phyloP scores from a whole-genome alignment of 2,113 vertebrate genomes.

The Microtus montanus region DNA sequence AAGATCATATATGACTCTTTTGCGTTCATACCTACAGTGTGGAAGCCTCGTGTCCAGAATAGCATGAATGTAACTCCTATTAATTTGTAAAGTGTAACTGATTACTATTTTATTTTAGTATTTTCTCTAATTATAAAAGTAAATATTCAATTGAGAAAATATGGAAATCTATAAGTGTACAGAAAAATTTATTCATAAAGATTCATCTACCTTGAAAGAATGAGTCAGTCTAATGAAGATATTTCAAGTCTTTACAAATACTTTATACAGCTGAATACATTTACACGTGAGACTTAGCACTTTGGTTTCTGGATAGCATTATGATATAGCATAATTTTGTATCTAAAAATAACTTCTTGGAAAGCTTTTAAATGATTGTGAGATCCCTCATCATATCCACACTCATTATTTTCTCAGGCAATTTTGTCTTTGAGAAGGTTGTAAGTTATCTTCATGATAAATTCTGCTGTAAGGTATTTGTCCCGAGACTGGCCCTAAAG shows the following conservation, averaged over 20 bases:
- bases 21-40: not conserved
- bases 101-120: not conserved
- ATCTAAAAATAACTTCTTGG: not conserved
- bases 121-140: conserved; percentile 4
- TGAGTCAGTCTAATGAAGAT: not conserved
- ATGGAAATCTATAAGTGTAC: not conserved
- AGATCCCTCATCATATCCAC: not conserved
- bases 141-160: not conserved
- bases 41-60: not conserved
- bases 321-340: not conserved
- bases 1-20: not conserved
- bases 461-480: not conserved
- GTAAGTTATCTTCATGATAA: not conserved
- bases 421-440: not conserved
- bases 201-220: not conserved
- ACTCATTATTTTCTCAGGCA: not conserved
- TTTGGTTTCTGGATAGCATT: not conserved
- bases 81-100: not conserved
- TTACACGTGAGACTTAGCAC: not conserved
- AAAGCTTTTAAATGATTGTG: not conserved
- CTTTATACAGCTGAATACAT: not conserved
- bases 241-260: not conserved
- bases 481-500: not conserved
- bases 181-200: not conserved
- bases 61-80: not conserved